Base-by-base conservation (phyloP, 2,797 vertebrate species). In the Cynopterus sphinx region DNA sequence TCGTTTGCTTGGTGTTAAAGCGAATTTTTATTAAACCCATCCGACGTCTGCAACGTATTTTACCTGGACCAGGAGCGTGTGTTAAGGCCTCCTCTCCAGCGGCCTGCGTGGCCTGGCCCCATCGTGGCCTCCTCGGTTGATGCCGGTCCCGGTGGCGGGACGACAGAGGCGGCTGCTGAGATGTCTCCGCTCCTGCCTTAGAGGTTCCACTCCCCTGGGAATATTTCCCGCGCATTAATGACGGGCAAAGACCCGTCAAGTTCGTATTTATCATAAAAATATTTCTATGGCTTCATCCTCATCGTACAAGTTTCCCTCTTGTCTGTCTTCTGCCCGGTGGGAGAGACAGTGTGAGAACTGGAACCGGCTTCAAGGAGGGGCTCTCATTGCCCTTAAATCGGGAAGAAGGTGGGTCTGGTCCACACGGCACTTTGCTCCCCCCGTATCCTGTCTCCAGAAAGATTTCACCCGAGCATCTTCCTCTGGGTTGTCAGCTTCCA, bases 211-310 rank as follows among this genome's bases (percentile, higher is more conserved):
- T 98, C 96, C 98, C 96, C 95, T 0, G 98, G 97, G 98, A 98
- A 97, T 98, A 91, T 98, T 99, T 99, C 96, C 98, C 97, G 97
- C 97, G 98, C 98, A 98, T 98, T 98, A 98, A 98, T 97, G 97
- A 92, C 87, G 95, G 61, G 71, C 87, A 73, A 91, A 70, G 96
- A 68, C 90, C 96, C 92, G 93, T 96, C 94, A 98, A 97, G 98
- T 89, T 96, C 89, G 71, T 95, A 96, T 94, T 94, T 89, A 63
- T n/a, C 89, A 53, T 84, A 82, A 70, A 49, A 68, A 22, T 28
- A 16, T 46, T 65, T 43, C 51, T 10, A 2, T 31, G 61, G 53
- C 11, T 71, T 39, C 28, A 28, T 81, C 31, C 7, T 79, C 6
- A 2, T 61, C 33, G 39, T 36, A n/a, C 36, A 78, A 33, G 13